These are phyloP conservation scores for Lottia gigantea DNA, from an alignment of 2,888 invertebrate genomes.

Conservation along the genomic window DNA sequence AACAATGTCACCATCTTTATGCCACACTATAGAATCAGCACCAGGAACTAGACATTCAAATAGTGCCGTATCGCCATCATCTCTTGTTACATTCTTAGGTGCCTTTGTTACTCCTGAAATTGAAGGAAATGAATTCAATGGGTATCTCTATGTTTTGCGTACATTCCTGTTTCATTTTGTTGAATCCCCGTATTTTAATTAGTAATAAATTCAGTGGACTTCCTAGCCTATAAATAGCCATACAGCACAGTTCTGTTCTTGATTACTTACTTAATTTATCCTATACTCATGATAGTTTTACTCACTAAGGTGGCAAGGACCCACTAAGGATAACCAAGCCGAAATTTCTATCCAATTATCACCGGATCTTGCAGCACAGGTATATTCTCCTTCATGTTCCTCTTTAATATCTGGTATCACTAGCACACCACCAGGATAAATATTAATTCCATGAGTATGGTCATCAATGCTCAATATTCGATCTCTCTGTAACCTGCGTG, in stretches of 20 bases:
- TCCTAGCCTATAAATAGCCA: too few species aligned
- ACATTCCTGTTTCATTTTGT: too few species aligned
- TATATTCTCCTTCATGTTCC: constrained; percentile 40
- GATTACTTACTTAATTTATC: too few species aligned
- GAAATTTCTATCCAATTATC: constrained; percentile 32
- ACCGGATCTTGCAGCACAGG: constrained; percentile 36
- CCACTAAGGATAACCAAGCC: constrained; percentile 34
- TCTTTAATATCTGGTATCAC: constrained; percentile 34
- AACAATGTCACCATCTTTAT: constrained; percentile 34
- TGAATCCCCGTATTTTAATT: too few species aligned
- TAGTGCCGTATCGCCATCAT: constrained; percentile 32
- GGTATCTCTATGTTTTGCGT: too few species aligned
- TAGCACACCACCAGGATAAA: constrained; percentile 36
- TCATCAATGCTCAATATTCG: constrained; percentile 33
- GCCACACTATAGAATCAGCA: constrained; percentile 36
- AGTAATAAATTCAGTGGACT: too few species aligned
- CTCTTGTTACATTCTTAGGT: constrained; percentile 33
- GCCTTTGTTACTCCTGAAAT: constrained; percentile 29
- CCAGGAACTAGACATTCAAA: constrained; percentile 37
- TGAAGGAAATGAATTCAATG: not conserved
- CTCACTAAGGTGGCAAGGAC: constrained; percentile 39
- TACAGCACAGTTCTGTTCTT: too few species aligned
- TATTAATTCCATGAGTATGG: constrained; percentile 31
- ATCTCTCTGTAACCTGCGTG: constrained; percentile 32
- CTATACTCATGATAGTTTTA: not conserved